Base-by-base conservation (phyloP, 2,797 vertebrate genomes). In the Botia almorhae region DNA sequence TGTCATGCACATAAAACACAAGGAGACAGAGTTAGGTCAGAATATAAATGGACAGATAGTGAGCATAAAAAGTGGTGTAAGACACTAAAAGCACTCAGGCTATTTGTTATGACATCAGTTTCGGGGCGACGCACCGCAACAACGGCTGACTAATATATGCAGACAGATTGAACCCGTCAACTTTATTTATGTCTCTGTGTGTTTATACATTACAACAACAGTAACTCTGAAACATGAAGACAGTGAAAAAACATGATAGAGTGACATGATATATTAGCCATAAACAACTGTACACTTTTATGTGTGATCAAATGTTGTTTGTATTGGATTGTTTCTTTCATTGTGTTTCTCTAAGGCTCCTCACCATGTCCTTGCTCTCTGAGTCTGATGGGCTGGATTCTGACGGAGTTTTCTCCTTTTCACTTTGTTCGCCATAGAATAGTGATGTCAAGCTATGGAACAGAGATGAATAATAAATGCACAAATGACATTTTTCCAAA, bases 401-500 rank as follows among this genome's bases (percentile, higher is more conserved):
- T 0, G 96, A 97, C 0, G 98, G 97, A 3, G 97, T 97, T 88
- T 98, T 98, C n/a, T 98, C 97, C 87, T 98, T 99, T 89, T 99
- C 97, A 0, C 95, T 98, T 53, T 95, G 96, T 87, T 99, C 98
- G 83, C 98, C 98, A 0, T 98, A 98, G 91, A 99, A 97, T 84
- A 99, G 91, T 0, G 98, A 99, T 0, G 97, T 97, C 85, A 99
- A 90, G 89, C 97, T 99, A 89, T 55, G 75, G 76, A 10, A 23
- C 48, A 29, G 69, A 82, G 10, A 69, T 4, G 61, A 77, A 1
- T 76, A 14, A 73, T 75, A 46, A 13, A 82, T n/a, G 67, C 71
- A 5, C 17, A 63, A 23, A 14, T 70, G n/a, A 76, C 8, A 4
- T 1, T 56, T 55, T 5, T 53, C 3, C 36, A 63, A n/a, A 29